Percentiles rank a stretch among this genome's conserved stretches.
These are phyloP conservation scores for Drosophila athabasca DNA, from an alignment of 1,140 invertebrate species.

Conservation along the genomic window DNA sequence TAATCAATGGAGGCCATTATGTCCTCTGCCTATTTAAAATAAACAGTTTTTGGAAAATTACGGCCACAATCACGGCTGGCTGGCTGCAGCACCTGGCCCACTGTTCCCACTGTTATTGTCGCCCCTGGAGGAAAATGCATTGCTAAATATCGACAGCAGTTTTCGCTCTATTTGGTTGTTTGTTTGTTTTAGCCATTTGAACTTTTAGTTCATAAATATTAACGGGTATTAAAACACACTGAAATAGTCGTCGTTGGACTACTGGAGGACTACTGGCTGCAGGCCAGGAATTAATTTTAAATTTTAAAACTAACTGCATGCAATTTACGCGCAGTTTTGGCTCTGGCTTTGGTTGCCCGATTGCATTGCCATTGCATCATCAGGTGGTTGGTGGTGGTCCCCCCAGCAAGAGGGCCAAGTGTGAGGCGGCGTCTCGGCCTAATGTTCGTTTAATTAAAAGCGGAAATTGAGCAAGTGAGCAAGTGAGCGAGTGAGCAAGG, in stretches of 20 bases:
- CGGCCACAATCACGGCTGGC: conserved; percentile 45
- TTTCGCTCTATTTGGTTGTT: conserved; percentile 34
- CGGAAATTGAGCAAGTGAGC: conserved; percentile 74
- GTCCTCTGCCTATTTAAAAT: conserved; percentile 20
- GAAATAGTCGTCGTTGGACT: conserved; percentile 3
- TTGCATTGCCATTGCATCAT: conserved; percentile 6
- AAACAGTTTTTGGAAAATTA: conserved; percentile 60
- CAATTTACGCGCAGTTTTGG: conserved; percentile 63
- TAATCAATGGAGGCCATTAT: conserved; percentile 4
- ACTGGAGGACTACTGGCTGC: conserved; percentile 15
- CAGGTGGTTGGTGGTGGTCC: conserved; percentile 28
- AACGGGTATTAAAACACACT: conserved; percentile 71
- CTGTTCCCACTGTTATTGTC: not conserved
- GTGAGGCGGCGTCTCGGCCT: conserved; percentile 33
- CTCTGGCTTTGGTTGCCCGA: not conserved
- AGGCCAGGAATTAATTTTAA: conserved; percentile 68
- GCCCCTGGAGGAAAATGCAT: conserved; percentile 39
- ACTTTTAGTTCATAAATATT: conserved; percentile 77
- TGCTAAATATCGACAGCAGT: conserved; percentile 69
- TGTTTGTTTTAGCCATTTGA: conserved; percentile 55
- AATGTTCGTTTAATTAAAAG: conserved; percentile 80
- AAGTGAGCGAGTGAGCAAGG: conserved; percentile 2
- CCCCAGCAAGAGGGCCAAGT: conserved; percentile 14
- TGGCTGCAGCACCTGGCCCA: conserved; percentile 12
- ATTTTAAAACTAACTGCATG: conserved; percentile 67